phyloP scores from a whole-genome alignment of 2,888 invertebrate genomes.

The Plagiodera versicolora region DNA sequence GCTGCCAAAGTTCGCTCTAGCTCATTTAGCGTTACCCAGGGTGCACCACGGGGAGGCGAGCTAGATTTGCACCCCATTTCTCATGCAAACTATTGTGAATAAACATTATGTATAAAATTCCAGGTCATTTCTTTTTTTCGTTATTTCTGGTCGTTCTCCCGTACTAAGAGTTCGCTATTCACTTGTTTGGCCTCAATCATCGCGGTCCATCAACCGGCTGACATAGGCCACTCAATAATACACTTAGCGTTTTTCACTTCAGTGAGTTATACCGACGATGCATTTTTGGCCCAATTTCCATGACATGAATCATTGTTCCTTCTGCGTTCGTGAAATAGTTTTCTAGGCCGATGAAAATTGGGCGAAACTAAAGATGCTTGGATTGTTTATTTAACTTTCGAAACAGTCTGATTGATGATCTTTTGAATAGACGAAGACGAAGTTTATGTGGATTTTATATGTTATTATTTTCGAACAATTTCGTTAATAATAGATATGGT shows the following conservation, averaged over 20 bases:
- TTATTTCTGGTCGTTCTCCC: neutral
- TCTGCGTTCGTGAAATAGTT: neutral
- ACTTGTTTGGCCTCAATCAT: slow-evolving; percentile 1
- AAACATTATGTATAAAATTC: too few species aligned
- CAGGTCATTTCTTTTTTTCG: too few species aligned
- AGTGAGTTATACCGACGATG: neutral
- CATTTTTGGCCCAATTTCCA: neutral
- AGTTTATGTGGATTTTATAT: too few species aligned
- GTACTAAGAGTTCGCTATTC: neutral
- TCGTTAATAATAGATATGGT: too few species aligned
- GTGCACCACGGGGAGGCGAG: too few species aligned
- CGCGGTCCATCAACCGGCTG: neutral
- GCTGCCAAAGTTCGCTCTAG: too few species aligned
- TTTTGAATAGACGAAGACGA: too few species aligned
- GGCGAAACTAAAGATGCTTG: neutral
- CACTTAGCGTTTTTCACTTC: neutral
- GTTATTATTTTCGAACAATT: too few species aligned
- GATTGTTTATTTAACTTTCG: neutral
- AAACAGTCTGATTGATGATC: neutral
- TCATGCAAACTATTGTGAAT: too few species aligned
- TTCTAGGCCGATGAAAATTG: neutral
- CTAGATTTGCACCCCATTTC: too few species aligned
- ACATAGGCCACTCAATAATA: neutral
- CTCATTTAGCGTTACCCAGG: too few species aligned
- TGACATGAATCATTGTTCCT: neutral